phyloP scores from a whole-genome alignment of 2,113 vertebrate genomes.

The Pelodiscus sinensis region DNA sequence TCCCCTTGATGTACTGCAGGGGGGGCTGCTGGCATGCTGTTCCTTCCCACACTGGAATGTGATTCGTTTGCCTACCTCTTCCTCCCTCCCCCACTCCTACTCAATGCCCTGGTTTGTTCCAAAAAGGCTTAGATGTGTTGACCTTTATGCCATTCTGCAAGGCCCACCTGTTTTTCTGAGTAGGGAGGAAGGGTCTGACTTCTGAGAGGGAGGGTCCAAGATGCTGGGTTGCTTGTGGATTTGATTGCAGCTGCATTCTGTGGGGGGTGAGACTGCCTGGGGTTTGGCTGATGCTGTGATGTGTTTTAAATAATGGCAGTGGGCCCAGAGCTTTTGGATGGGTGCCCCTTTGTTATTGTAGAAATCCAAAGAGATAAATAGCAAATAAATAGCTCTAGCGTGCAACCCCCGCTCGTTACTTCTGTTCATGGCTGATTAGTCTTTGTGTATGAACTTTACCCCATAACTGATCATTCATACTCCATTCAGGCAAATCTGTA shows the following conservation, averaged over 20 bases:
- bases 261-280: neutral
- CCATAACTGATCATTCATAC: neutral
- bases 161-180: neutral
- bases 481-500: neutral
- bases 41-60: neutral
- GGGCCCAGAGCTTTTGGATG: neutral
- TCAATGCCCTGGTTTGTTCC: neutral
- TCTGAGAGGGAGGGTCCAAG: neutral
- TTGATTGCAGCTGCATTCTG: neutral
- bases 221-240: accelerated
- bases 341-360: accelerated
- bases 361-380: conserved; percentile 33
- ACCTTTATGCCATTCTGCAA: neutral
- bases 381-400: neutral
- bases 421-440: neutral
- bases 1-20: neutral
- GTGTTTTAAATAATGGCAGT: neutral
- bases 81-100: neutral
- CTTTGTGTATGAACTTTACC: neutral
- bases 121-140: neutral
- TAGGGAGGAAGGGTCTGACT: neutral
- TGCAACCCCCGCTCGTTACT: neutral
- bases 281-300: neutral
- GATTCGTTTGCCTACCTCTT: neutral
- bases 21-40: neutral